Percentiles rank a stretch among this genome's conserved stretches.
Evolutionary conservation across 2,113 vertebrate genomes (phyloP).

Genomic region (Sceloporus tristichus): DNA sequence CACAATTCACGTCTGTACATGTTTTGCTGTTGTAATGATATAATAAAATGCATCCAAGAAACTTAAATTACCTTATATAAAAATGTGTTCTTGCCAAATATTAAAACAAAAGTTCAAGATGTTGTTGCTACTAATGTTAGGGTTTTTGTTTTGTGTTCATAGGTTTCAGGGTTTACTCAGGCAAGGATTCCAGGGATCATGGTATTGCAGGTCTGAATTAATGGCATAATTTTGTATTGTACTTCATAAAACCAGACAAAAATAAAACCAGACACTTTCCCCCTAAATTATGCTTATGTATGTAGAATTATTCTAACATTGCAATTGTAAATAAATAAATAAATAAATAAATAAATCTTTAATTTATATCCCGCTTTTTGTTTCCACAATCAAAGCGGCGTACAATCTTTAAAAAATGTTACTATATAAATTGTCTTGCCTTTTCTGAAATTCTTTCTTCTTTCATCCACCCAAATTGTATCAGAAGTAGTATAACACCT

Average conservation of each 20-base stretch:
- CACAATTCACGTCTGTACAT: background rate
- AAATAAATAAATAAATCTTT: no score
- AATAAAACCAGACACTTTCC: background rate
- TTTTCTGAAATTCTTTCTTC: no score
- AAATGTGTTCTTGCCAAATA: background rate
- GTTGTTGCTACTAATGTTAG: background rate
- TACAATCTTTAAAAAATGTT: no score
- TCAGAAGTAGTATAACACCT: no score
- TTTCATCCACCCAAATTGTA: no score
- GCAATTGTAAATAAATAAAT: no score
- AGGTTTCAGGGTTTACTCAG: background rate
- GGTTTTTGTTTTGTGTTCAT: background rate
- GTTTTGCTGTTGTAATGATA: conserved; percentile 9
- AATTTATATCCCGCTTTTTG: no score
- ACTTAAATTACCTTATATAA: conserved; percentile 5
- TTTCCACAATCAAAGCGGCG: no score
- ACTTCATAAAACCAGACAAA: background rate
- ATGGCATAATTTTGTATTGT: background rate
- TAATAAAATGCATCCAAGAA: background rate
- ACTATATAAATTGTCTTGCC: no score
- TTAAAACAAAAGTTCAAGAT: conserved; percentile 11
- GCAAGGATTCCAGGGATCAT: background rate
- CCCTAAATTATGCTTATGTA: background rate
- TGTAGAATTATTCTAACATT: no score
- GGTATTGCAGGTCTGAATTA: background rate